Conservation (phyloP, 2,113 vertebrate genomes). For the Pampusana beccarii region DNA sequence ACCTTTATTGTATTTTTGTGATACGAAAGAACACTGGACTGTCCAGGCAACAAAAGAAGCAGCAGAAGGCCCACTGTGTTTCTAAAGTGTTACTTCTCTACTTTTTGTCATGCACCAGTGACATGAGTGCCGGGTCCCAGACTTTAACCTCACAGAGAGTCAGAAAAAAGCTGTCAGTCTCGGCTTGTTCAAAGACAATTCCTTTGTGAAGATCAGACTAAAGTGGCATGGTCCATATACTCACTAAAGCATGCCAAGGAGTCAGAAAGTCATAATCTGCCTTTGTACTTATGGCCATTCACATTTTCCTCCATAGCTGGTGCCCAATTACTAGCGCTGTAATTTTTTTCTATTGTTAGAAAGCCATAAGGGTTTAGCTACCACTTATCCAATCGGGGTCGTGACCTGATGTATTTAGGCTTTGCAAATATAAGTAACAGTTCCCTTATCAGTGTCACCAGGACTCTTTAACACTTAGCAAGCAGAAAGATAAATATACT, state of each 20-base stretch:
- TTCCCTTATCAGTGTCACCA: slow-evolving; percentile 79
- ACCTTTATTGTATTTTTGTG: slow-evolving; percentile 79
- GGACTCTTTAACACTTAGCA: slow-evolving; percentile 80
- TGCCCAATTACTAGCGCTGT: slow-evolving; percentile 66
- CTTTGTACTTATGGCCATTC: slow-evolving; percentile 76
- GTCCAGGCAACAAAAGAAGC: slow-evolving; percentile 62
- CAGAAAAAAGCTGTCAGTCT: slow-evolving; percentile 81
- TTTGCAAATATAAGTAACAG: slow-evolving; percentile 73
- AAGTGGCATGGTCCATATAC: slow-evolving; percentile 79
- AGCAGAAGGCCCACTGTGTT: slow-evolving; percentile 62
- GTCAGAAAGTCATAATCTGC: slow-evolving; percentile 72
- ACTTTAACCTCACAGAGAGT: slow-evolving; percentile 69
- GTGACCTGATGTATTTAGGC: slow-evolving; percentile 78
- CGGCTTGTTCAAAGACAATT: slow-evolving; percentile 77
- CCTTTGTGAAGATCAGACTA: slow-evolving; percentile 77
- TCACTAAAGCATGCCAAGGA: slow-evolving; percentile 72
- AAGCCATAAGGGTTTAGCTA: slow-evolving; percentile 78
- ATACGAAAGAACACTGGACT: slow-evolving; percentile 74
- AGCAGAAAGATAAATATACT: slow-evolving; percentile 84
- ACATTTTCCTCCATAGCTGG: slow-evolving; percentile 54
- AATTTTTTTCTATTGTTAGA: slow-evolving; percentile 71
- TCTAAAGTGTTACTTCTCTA: slow-evolving; percentile 73
- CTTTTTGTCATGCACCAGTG: slow-evolving; percentile 80
- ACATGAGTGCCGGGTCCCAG: slow-evolving; percentile 75
- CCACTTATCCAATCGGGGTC: slow-evolving; percentile 81